Base-by-base conservation (phyloP, 2,797 vertebrate genomes). In the Sphenodon punctatus region DNA sequence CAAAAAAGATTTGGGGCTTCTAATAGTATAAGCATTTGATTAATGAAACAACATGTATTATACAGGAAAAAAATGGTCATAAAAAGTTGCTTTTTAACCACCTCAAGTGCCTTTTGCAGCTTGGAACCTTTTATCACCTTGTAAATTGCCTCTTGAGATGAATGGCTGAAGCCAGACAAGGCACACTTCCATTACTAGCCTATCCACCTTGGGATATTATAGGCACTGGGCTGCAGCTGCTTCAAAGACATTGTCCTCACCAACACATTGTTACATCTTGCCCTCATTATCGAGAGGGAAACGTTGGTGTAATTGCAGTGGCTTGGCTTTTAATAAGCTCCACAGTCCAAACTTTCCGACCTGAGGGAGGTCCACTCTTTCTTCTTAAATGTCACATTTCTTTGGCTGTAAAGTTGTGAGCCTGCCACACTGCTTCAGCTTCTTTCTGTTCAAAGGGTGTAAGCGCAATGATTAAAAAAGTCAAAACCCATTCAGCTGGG, bases 81-180 rank as follows among this genome's bases (percentile, higher is more conserved):
- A 96, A 96, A 96, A 94, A 86, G 71, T 87, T 93, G 88, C 82
- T 88, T 94, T 95, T 95, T 94, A 94, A 94, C 27, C 77, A 92
- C 88, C 87, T 92, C 77, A 95, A 92, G 95, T 95, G 93, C 92
- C 91, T 95, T 94, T 93, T 95, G 89, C 85, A 89, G 91, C 91
- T 95, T 92, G 89, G 91, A 95, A 91, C 91, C 92, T 95, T 96
- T 96, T 96, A 96, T 94, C 95, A 96, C 94, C 91, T 94, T 95
- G 90, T 96, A 96, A 96, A 96, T 95, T 76, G 92, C 60, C 88
- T 81, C 86, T 83, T 84, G 87, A 94, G 89, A 95, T 94, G 91
- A 94, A 94, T 93, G 92, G 90, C 19, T 86, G 80, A 79, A 92
- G 86, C 83, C 88, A 92, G 92, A 85, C 85, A 73, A 90, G 84